A percentile compares a stretch with the other conserved stretches of the same genome.
Conservation (phyloP, 2,797 vertebrate genomes). For the Pempheris klunzingeri region DNA sequence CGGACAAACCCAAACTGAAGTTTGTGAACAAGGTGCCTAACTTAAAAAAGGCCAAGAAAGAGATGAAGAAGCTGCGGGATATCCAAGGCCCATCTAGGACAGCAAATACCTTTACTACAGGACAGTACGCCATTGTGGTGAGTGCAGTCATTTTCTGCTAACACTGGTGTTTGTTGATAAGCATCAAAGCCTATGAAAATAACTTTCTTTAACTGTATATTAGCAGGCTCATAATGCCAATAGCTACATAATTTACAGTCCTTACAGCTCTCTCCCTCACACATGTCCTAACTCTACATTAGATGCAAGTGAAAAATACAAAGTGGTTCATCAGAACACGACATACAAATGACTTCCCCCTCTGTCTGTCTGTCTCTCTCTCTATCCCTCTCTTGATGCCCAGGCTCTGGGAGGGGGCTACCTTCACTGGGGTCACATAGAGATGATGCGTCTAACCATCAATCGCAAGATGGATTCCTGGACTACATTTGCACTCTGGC, state of each 20-base stretch:
- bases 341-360: background rate
- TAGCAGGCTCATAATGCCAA: background rate
- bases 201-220: background rate
- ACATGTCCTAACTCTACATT: background rate
- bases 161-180: background rate
- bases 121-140: constrained; percentile 94
- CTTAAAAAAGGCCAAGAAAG: constrained; percentile 86
- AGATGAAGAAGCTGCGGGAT: constrained; percentile 89
- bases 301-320: background rate
- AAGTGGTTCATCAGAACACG: background rate
- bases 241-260: background rate
- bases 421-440: constrained; percentile 94
- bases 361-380: background rate
- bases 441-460: constrained; percentile 96
- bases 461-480: constrained; percentile 89
- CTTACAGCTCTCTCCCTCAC: background rate
- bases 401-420: constrained; percentile 96
- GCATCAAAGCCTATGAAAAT: background rate
- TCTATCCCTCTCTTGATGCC: background rate
- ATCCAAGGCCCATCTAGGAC: constrained; percentile 88
- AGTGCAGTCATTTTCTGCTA: constrained; percentile 59
- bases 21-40: constrained; percentile 91
- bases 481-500: constrained; percentile 92
- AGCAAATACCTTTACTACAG: constrained; percentile 86
- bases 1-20: constrained; percentile 89